Percentiles rank a stretch among this genome's conserved stretches.
Evolutionary conservation across 2,113 vertebrate genomes (phyloP).

Genomic region (Triplophysa siluroides): DNA sequence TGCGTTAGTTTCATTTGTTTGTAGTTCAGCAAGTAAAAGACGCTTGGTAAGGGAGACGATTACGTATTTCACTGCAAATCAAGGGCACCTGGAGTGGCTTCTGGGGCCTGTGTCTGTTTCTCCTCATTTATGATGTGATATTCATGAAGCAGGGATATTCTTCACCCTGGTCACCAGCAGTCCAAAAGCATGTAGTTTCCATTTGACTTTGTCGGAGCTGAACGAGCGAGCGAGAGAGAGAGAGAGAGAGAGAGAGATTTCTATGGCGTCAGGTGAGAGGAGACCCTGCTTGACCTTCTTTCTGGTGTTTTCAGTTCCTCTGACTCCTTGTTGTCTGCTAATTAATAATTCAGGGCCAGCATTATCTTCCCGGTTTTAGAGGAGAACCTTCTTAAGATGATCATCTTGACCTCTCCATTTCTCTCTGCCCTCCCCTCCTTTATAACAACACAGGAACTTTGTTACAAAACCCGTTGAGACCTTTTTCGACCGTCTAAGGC

Average conservation of each 20-base stretch:
- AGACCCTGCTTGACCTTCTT: constrained; percentile 59
- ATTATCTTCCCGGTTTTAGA: constrained; percentile 57
- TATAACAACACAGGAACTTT: not conserved
- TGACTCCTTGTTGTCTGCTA: constrained; percentile 59
- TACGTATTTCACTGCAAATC: not conserved
- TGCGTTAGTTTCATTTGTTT: constrained; percentile 1
- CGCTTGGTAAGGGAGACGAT: not conserved
- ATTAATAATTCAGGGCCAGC: constrained; percentile 68
- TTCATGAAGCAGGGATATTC: constrained; percentile 13
- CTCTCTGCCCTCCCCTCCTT: not conserved
- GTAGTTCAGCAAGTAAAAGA: too few species aligned
- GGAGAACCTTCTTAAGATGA: constrained; percentile 23
- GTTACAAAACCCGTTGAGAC: not conserved
- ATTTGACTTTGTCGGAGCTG: constrained; percentile 14
- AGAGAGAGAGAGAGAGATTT: not conserved
- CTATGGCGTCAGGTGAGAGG: constrained; percentile 28
- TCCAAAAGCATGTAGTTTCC: constrained; percentile 13
- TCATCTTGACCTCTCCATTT: constrained; percentile 8
- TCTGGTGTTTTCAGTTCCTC: constrained; percentile 59
- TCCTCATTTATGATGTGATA: not conserved
- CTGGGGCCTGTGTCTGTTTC: not conserved
- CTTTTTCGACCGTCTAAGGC: too few species aligned
- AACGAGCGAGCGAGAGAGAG: not conserved
- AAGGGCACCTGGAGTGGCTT: not conserved
- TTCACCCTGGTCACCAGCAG: constrained; percentile 5